Evolutionary conservation across 2,888 invertebrate species (phyloP), one percentile per base, ranked within the genome.

Genomic region (Campopleginae sp.): DNA sequence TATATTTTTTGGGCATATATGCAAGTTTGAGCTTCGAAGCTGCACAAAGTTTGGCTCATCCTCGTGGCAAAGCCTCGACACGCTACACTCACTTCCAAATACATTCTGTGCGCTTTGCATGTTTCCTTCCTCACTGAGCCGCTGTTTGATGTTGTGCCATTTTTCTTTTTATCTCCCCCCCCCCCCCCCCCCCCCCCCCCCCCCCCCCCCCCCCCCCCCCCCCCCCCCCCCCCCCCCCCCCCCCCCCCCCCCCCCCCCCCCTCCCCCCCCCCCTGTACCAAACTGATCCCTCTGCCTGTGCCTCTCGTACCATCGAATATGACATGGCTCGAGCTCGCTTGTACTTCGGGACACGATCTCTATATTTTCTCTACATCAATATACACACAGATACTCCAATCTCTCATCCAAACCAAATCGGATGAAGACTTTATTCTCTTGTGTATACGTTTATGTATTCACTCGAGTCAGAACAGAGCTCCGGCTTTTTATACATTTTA

Each of bases 341-440:
- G 65, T 46, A 79, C 66, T 71, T 63, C 51, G 31, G 75, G 46
- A 74, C 44, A 44, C 80, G 70, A 88, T 84, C 77, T 80, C 85
- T 75, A 85, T 81, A 84, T 82, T 81, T 33, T 81, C 68, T 80
- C 66, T 80, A 42, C 71, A 31, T 75, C 74, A 44, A 65, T 51
- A 46, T 63, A 46, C 66, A 71, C 68, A 14, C 51, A 33, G 33
- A 58, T 54, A 23, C 61, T 44, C 58, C 1, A 38, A 65, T 61
- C 23, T 63, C 8, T 46, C 70, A 54, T 48, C 79, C 63, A 33
- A 46, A 79, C 68, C 66, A 77, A 85, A 80, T 83, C 79, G 80
- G 77, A 86, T 82, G 80, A 87, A 86, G 87, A 86, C 87, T 86
- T 86, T 84, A 82, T 86, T 42, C 70, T 54, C 27, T 65, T 63